phyloP scores from a whole-genome alignment of 2,113 vertebrate genomes.

The Chauna torquata region DNA sequence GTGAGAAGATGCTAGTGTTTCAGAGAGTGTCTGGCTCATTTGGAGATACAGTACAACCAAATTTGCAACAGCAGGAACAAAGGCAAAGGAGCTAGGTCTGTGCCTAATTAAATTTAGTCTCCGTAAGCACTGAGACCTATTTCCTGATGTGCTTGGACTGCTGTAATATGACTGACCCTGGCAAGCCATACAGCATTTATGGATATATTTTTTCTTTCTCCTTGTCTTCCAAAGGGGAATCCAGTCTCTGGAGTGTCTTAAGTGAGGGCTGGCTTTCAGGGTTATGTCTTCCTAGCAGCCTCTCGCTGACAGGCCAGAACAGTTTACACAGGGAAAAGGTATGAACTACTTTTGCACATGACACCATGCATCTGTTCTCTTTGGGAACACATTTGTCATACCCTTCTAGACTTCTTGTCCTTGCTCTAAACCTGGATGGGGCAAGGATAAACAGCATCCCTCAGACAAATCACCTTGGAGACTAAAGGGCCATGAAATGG shows the following conservation, averaged over 20 bases:
- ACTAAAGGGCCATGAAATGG: neutral
- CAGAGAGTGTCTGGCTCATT: neutral
- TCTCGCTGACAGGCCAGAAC: neutral
- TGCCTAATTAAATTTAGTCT: neutral
- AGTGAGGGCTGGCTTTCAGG: neutral
- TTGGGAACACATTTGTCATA: neutral
- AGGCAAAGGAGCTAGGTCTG: neutral
- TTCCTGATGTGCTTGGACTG: neutral
- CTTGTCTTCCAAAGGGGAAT: neutral
- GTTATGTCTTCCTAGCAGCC: neutral
- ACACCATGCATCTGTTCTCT: neutral
- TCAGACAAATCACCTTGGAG: neutral
- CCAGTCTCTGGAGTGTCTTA: neutral
- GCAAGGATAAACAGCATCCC: neutral
- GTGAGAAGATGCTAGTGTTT: neutral
- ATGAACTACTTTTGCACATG: neutral
- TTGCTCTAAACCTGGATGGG: neutral
- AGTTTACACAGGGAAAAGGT: neutral
- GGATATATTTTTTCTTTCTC: neutral
- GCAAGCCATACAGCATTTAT: neutral
- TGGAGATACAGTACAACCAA: neutral
- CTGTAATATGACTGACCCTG: neutral
- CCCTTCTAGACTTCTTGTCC: neutral
- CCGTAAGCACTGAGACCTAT: neutral
- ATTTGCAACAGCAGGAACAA: neutral